Conservation (phyloP, 2,888 invertebrate species). For the Torymus auratus region DNA sequence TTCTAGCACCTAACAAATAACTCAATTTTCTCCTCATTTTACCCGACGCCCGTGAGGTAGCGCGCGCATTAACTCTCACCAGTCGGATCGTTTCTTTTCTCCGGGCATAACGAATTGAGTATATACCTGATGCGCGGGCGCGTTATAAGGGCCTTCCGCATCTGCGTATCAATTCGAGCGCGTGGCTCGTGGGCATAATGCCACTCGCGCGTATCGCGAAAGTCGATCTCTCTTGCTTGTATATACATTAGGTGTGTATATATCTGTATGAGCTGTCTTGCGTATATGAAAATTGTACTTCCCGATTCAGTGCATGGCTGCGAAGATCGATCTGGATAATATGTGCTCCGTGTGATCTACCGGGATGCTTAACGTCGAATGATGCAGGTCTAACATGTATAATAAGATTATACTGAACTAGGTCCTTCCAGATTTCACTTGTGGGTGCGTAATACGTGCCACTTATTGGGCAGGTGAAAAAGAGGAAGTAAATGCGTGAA, state of each 20-base stretch:
- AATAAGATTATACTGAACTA: background rate
- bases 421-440: background rate
- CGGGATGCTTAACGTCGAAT: background rate
- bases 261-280: too few relatives aligned
- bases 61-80: background rate
- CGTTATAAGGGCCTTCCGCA: background rate
- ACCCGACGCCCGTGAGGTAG: background rate
- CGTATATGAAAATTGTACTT: constrained; percentile 36
- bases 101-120: constrained; percentile 3
- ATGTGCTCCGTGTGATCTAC: constrained; percentile 2
- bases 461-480: constrained; percentile 17
- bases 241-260: too few relatives aligned
- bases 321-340: constrained; percentile 37
- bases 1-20: background rate
- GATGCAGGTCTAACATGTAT: background rate
- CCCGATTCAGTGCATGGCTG: constrained; percentile 11
- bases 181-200: background rate
- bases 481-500: background rate
- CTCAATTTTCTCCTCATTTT: constrained; percentile 2
- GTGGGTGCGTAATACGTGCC: background rate
- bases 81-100: too few relatives aligned
- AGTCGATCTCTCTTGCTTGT: constrained; percentile 31
- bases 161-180: constrained; percentile 9
- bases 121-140: background rate
- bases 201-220: constrained; percentile 24